These are phyloP conservation scores for Datnioides undecimradiatus DNA, from an alignment of 2,113 vertebrate species.

Conservation along the genomic window DNA sequence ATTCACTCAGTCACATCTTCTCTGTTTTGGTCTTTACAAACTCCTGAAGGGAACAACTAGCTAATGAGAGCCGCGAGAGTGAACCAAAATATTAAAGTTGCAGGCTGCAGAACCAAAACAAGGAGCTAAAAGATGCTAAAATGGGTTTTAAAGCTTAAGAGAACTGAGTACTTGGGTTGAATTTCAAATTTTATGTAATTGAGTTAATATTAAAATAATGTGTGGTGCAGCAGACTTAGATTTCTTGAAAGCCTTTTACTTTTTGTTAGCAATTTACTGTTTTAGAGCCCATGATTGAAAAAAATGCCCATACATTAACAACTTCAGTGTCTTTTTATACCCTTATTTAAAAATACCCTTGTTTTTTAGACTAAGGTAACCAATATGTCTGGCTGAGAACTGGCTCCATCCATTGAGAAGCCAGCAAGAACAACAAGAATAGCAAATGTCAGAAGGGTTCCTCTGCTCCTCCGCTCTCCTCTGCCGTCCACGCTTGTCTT, in stretches of 20 bases:
- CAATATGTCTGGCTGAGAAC: not conserved
- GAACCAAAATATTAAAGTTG: not conserved
- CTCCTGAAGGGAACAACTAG: too few relatives aligned
- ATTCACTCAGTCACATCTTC: too few relatives aligned
- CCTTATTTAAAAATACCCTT: too few relatives aligned
- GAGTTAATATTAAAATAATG: not conserved
- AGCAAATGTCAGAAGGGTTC: constrained; percentile 25
- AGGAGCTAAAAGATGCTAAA: not conserved
- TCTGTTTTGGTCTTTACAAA: too few relatives aligned
- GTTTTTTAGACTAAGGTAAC: not conserved
- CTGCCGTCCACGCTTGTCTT: constrained; percentile 7
- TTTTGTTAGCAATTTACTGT: too few relatives aligned
- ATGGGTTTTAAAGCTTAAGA: not conserved
- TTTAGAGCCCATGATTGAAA: too few relatives aligned
- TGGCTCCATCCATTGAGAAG: not conserved
- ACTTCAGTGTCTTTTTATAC: too few relatives aligned
- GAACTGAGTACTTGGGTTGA: not conserved
- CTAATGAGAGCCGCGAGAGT: too few relatives aligned
- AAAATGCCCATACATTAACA: too few relatives aligned
- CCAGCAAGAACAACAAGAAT: constrained; percentile 6
- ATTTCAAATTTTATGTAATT: too few relatives aligned
- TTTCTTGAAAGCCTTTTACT: too few relatives aligned
- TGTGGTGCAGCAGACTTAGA: not conserved
- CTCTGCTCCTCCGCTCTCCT: constrained; percentile 11
- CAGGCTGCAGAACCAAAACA: not conserved